Evolutionary conservation across 2,113 vertebrate species (phyloP).

Genomic region (Vanacampus margaritifer): DNA sequence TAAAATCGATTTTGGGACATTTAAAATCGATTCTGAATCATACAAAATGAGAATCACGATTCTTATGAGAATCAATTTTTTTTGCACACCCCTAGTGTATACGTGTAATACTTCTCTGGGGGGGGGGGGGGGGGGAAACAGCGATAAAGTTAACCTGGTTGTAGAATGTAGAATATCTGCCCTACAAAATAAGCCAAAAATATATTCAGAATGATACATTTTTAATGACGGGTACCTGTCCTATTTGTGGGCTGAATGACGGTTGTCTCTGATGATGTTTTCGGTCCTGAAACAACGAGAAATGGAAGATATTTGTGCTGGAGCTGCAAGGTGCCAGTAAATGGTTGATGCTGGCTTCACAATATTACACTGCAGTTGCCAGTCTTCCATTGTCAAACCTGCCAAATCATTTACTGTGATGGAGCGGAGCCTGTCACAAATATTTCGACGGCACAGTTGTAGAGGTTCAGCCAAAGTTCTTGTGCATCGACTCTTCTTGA

Average conservation of each 20-base stretch:
- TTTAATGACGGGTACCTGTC: conserved; percentile 21
- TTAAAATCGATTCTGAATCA: no score
- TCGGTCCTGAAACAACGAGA: conserved; percentile 40
- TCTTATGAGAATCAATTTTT: no score
- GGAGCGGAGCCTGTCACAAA: conserved; percentile 24
- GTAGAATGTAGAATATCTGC: conserved; percentile 20
- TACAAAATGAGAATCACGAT: no score
- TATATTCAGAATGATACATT: not conserved
- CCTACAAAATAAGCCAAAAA: not conserved
- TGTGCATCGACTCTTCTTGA: not conserved
- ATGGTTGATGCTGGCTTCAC: conserved; percentile 36
- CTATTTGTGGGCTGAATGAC: conserved; percentile 54
- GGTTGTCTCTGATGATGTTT: conserved; percentile 60
- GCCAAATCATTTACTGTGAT: conserved; percentile 17
- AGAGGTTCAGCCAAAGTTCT: conserved; percentile 25
- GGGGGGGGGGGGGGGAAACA: not conserved
- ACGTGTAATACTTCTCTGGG: not conserved
- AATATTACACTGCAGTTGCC: conserved; percentile 24
- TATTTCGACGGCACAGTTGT: conserved; percentile 7
- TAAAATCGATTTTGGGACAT: no score
- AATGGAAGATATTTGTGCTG: conserved; percentile 52
- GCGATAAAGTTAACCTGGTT: conserved; percentile 3
- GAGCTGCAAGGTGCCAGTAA: conserved; percentile 25
- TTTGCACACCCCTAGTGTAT: no score
- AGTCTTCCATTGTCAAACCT: conserved; percentile 20